phyloP scores from a whole-genome alignment of 2,797 vertebrate species.

The Hippopotamyrus pictus region DNA sequence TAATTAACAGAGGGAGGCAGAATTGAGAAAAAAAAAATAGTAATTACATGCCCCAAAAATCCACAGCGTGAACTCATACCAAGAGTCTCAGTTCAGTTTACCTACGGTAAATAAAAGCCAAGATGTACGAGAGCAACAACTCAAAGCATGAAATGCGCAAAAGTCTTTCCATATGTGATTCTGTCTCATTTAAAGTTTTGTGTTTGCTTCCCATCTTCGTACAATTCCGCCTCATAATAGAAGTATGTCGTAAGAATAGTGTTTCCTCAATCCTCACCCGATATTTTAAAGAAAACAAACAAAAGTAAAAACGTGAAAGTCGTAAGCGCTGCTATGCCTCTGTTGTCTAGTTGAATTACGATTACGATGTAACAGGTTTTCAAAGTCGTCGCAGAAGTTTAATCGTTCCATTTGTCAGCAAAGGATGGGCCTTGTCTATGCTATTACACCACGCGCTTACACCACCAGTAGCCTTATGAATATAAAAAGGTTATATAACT shows the following conservation, averaged over 20 bases:
- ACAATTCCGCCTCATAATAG: background rate
- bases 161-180: background rate
- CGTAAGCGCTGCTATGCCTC: background rate
- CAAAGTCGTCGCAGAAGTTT: background rate
- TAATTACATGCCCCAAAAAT: background rate
- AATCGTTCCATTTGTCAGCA: background rate
- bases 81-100: background rate
- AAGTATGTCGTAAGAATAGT: background rate
- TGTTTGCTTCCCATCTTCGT: background rate
- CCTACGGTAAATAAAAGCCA: background rate
- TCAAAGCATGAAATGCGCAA: background rate
- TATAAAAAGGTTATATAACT: background rate
- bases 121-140: background rate
- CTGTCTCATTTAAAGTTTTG: background rate
- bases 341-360: background rate
- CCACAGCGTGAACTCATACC: background rate
- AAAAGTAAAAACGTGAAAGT: background rate
- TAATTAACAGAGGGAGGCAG: background rate
- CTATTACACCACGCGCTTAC: background rate
- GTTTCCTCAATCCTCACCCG: background rate
- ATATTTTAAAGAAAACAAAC: background rate
- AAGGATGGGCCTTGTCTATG: background rate
- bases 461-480: background rate
- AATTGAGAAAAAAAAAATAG: background rate
- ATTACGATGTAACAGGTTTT: background rate